These are phyloP conservation scores for Ictalurus furcatus DNA, from an alignment of 2,113 vertebrate genomes.

Conservation along the genomic window DNA sequence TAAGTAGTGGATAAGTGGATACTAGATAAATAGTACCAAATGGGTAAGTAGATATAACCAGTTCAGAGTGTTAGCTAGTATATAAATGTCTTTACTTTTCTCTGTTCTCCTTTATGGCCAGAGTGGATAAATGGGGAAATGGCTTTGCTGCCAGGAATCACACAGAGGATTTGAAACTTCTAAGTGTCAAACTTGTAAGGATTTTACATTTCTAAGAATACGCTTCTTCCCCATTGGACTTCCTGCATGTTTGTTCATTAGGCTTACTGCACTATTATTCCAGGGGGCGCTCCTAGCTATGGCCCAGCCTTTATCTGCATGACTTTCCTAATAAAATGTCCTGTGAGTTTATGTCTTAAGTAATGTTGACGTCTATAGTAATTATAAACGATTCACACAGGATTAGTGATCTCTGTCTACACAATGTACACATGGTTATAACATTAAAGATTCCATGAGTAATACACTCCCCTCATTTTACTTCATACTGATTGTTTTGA, in stretches of 20 bases:
- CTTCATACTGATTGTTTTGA: no score
- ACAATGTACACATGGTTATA: neutral
- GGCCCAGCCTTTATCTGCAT: neutral
- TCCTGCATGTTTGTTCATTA: neutral
- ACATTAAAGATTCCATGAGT: no score
- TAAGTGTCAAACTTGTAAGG: no score
- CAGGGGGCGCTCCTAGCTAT: neutral
- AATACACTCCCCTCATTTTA: no score
- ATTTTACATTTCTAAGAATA: neutral
- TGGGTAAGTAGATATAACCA: no score
- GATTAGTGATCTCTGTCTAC: neutral
- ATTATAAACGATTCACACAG: neutral
- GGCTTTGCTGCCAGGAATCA: neutral
- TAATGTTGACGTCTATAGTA: neutral
- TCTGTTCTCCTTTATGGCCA: no score
- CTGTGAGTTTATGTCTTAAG: neutral
- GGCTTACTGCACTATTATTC: neutral
- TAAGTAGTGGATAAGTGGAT: no score
- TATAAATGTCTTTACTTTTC: no score
- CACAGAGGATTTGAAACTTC: neutral
- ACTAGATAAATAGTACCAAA: no score
- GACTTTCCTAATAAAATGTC: neutral
- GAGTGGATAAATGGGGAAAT: neutral
- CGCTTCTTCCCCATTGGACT: neutral
- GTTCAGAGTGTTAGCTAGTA: no score